Evolutionary conservation across 2,797 vertebrate genomes (phyloP), one percentile per base, ranked within the genome.

Genomic region (Rhyacichthys aspro): DNA sequence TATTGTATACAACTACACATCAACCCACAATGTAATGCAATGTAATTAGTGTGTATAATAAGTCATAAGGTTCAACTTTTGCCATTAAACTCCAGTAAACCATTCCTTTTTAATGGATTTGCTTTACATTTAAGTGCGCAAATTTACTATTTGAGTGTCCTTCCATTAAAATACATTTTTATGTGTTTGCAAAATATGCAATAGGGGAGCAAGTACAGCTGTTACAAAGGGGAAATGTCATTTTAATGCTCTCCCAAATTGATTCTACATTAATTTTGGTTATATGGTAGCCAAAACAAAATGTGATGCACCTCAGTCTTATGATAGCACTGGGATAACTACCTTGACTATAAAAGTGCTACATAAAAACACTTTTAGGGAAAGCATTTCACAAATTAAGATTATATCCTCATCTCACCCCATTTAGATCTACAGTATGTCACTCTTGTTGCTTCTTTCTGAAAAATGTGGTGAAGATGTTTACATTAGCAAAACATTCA

Each of bases 261-360:
- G 48, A 50, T 50, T 37, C 36, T 37, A 36, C 48, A 50, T 50
- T 36, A 52, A 34, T 18, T 52, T 18, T 37, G 32, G 48, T 52
- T 52, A 37, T 52, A 38, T 37, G 34, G 16, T 19, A 12, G 11
- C 33, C 48, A 38, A 38, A 37, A 52, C 48, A 37, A 33, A 15
- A 36, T 8, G 48, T 7, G 1, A 5, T 50, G 15, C 33, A 17
- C 10, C 15, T 7, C 32, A n/a, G n/a, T n/a, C n/a, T 36, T 11
- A 50, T 36, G 8, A 17, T 6, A 36, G 9, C 48, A 33, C 33
- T 7, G 48, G 48, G 48, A 50, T 16, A 37, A 37, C 2, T 2
- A 23, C 48, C 5, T 38, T 37, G 16, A 50, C 48, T 37, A 16
- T 50, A 50, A 50, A 50, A 50, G 34, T 16, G 12, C 15, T 37